Percentiles rank a stretch among this genome's conserved stretches.
These are phyloP conservation scores for Drosophila tropicalis DNA, from an alignment of 1,140 invertebrate species.

Conservation along the genomic window DNA sequence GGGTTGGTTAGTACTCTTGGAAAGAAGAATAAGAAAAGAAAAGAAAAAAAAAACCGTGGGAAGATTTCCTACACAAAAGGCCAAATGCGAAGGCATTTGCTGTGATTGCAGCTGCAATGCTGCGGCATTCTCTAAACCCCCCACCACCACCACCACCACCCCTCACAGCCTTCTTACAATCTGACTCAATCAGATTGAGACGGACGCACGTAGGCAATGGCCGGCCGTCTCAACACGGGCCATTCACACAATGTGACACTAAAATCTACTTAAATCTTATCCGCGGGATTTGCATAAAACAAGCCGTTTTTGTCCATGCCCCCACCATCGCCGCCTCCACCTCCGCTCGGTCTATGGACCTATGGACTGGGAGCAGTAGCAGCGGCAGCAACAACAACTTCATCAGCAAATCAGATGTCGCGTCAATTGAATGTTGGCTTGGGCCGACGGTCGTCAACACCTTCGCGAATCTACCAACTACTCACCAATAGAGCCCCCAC, in stretches of 20 bases:
- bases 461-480: conserved; percentile 18
- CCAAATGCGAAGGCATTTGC: conserved; percentile 18
- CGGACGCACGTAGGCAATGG: not conserved
- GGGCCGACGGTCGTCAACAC: conserved; percentile 18
- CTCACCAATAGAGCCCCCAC: conserved; percentile 49
- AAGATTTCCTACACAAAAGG: conserved; percentile 73
- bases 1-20: conserved; percentile 34
- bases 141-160: not conserved
- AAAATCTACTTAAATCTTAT: conserved; percentile 50
- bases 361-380: not conserved
- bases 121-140: not conserved
- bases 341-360: no score
- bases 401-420: conserved; percentile 65
- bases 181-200: not conserved
- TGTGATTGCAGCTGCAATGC: conserved; percentile 66
- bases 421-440: conserved; percentile 51
- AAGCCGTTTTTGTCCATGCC: conserved; percentile 18
- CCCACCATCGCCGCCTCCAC: not conserved
- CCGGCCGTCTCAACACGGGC: not conserved
- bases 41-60: conserved; percentile 69
- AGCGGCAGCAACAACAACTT: conserved; percentile 47
- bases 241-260: conserved; percentile 33
- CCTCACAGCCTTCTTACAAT: not conserved
- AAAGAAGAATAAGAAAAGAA: no score
- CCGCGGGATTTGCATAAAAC: conserved; percentile 53